Percentiles rank a stretch among this genome's conserved stretches.
phyloP scores from a whole-genome alignment of 2,113 vertebrate species.

The Pterocles orientalis region DNA sequence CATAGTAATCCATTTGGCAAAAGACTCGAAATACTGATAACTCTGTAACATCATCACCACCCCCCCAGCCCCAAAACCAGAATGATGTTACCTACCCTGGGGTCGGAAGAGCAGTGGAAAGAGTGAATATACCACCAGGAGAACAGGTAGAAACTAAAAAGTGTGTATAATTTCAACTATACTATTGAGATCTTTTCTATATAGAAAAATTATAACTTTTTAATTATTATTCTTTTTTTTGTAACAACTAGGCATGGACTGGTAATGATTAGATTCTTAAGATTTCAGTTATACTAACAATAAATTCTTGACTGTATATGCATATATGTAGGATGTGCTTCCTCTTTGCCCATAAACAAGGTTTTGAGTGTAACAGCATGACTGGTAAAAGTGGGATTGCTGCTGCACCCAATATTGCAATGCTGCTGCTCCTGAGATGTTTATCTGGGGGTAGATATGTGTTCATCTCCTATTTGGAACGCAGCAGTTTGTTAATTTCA shows the following conservation, averaged over 20 bases:
- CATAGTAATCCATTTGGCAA: not conserved
- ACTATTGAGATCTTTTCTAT: not conserved
- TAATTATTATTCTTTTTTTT: not conserved
- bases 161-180: not conserved
- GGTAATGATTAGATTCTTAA: not conserved
- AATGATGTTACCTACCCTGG: not conserved
- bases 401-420: not conserved
- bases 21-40: not conserved
- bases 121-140: not conserved
- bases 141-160: not conserved
- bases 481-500: not conserved
- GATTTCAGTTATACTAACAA: not conserved
- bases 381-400: not conserved
- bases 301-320: not conserved
- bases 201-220: not conserved
- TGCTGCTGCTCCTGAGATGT: not conserved
- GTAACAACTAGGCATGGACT: not conserved
- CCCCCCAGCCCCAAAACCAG: not conserved
- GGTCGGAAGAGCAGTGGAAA: not conserved
- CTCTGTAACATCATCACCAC: not conserved
- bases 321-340: not conserved
- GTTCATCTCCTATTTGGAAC: not conserved
- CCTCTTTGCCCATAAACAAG: not conserved
- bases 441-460: not conserved
- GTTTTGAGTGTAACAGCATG: not conserved